Base-by-base conservation (phyloP, 2,797 vertebrate species). In the Trichosurus vulpecula region DNA sequence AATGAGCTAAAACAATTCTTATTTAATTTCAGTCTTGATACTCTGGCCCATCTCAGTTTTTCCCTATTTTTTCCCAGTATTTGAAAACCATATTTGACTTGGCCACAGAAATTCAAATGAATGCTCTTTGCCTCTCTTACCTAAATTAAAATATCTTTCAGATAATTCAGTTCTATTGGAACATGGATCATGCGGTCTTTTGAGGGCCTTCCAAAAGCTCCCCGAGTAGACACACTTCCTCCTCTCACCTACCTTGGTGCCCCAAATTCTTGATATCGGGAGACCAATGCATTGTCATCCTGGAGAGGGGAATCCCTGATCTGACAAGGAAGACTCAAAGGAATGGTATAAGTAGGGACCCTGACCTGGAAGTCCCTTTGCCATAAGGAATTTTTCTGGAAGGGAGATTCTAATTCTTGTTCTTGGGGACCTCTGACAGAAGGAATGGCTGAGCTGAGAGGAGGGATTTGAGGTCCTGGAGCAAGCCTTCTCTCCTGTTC, bases 1-100 rank as follows among this genome's bases (percentile, higher is more conserved):
- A 58, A 90, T 92, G 57, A 93, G 52, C 22, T 89, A 91, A 61
- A 92, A n/a, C 93, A n/a, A 92, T 54, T 91, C 92, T 93, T 31
- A 91, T 56, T 93, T 92, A 41, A n/a, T 25, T 95, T 90, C 30
- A 90, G 35, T 58, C 90, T 96, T 96, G 58, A 52, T 96, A 51
- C 14, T 66, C 91, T 91, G 14, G 93, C 6, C n/a, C 58, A 55
- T 95, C 31, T 94, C 22, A 54, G 87, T 93, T 91, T 91, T 35
- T 94, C 22, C 41, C 57, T 5, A 91, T 31, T 95, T 93, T 90
- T 55, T 11, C 1, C 92, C 57, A 95, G 25, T 92, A 66, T 95
- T 92, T 94, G 74, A 93, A 91, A 53, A 25, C 94, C 81, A 95
- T 6, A 57, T 94, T 92, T 93, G 30, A 13, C n/a, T 90, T 92